Evolutionary conservation across 92 coral and sea anemone genomes (phyloP).

Genomic region (Montipora capitata): DNA sequence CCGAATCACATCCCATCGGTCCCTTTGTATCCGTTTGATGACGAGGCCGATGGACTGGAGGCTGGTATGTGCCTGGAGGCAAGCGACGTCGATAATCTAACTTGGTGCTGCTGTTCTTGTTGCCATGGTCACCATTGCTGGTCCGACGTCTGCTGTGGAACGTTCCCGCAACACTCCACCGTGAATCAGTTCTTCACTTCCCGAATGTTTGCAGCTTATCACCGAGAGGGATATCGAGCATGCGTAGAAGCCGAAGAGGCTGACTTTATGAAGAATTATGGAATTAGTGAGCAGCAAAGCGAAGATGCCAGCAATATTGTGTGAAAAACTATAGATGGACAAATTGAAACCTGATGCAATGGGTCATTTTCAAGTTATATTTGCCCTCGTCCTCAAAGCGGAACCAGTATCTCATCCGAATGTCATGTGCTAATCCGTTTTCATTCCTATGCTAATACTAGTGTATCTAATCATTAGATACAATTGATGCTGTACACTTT

Average conservation of each 20-base stretch:
- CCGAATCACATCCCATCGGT: neutral
- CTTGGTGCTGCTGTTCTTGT: neutral
- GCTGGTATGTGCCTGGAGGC: neutral
- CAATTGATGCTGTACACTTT: no score
- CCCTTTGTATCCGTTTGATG: neutral
- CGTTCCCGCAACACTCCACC: slow-evolving; percentile 66
- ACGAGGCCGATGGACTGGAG: neutral
- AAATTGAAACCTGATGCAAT: no score
- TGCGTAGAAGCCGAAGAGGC: slow-evolving; percentile 35
- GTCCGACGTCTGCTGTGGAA: slow-evolving; percentile 39
- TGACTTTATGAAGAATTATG: neutral
- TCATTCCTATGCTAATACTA: no score
- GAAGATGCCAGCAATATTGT: neutral
- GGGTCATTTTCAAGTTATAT: no score
- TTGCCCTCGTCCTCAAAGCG: no score
- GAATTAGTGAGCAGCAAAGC: neutral
- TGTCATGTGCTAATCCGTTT: no score
- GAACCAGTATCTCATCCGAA: no score
- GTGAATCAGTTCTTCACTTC: slow-evolving; percentile 82
- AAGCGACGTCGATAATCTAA: slow-evolving; percentile 45
- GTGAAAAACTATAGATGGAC: neutral
- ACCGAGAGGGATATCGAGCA: slow-evolving; percentile 75
- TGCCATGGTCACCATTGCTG: slow-evolving; percentile 25
- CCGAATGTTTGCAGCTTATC: slow-evolving; percentile 63
- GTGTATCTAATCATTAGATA: no score